A percentile compares a stretch with the other conserved stretches of the same genome.
phyloP scores from a whole-genome alignment of 2,113 vertebrate genomes.

The Aspiorhynchus laticeps region DNA sequence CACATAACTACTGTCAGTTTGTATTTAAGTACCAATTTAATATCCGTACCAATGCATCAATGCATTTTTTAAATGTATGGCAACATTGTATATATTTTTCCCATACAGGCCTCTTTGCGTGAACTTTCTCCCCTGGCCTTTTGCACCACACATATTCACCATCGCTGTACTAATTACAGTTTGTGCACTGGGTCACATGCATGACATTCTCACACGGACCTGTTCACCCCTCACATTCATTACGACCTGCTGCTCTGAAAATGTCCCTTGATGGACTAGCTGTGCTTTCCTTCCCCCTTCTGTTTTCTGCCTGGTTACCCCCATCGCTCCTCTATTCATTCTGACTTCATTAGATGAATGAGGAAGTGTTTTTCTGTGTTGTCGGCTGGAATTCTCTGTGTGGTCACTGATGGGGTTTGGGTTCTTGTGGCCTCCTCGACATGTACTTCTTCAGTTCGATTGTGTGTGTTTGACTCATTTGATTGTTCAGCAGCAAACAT shows the following conservation, averaged over 20 bases:
- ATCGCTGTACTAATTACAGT: constrained; percentile 48
- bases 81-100: neutral
- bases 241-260: constrained; percentile 34
- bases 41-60: neutral
- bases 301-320: constrained; percentile 32
- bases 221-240: constrained; percentile 46
- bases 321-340: constrained; percentile 42
- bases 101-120: neutral
- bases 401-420: constrained; percentile 4
- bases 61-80: neutral
- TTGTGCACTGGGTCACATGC: constrained; percentile 28
- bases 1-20: neutral
- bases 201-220: constrained; percentile 42
- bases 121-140: constrained; percentile 26
- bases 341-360: constrained; percentile 54
- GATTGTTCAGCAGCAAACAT: neutral
- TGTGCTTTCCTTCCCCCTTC: constrained; percentile 38
- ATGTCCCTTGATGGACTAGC: constrained; percentile 39
- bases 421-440: neutral
- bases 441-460: neutral
- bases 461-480: neutral
- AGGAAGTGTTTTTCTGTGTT: constrained; percentile 47
- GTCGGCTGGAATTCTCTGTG: constrained; percentile 37
- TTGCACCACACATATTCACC: constrained; percentile 37
- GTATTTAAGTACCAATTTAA: neutral